Evolutionary conservation across 2,113 vertebrate species (phyloP).

Genomic region (Callopanchax toddi): DNA sequence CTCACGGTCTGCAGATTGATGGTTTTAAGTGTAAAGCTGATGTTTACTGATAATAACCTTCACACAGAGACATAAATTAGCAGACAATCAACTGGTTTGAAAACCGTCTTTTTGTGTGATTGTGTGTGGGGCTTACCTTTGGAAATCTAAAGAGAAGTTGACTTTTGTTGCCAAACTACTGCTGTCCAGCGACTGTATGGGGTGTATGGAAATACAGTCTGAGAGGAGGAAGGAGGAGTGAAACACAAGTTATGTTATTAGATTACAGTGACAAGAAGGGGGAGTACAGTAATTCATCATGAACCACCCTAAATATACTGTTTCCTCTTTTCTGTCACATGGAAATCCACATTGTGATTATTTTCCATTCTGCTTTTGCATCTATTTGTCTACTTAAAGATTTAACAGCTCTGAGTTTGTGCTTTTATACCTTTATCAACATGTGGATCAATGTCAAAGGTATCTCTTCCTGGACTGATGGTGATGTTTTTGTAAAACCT

Average conservation of each 20-base stretch:
- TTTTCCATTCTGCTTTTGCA: slow-evolving; percentile 57
- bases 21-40: slow-evolving; percentile 89
- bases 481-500: slow-evolving; percentile 86
- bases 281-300: not conserved
- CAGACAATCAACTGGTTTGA: not conserved
- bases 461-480: slow-evolving; percentile 87
- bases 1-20: slow-evolving; percentile 94
- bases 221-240: slow-evolving; percentile 24
- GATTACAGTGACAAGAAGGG: not conserved
- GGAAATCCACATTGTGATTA: slow-evolving; percentile 16
- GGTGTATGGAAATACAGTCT: slow-evolving; percentile 89
- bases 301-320: not conserved
- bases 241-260: not conserved
- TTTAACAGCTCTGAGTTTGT: not conserved
- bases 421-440: slow-evolving; percentile 84
- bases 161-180: slow-evolving; percentile 59
- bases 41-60: slow-evolving; percentile 87
- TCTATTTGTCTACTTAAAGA: too few relatives aligned
- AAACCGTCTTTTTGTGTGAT: slow-evolving; percentile 21
- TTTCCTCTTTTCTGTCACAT: slow-evolving; percentile 62
- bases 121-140: slow-evolving; percentile 88
- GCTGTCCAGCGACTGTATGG: slow-evolving; percentile 56
- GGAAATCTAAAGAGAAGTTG: slow-evolving; percentile 90
- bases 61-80: slow-evolving; percentile 33
- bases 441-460: slow-evolving; percentile 89